Evolutionary conservation across 2,888 invertebrate species (phyloP), one percentile per base, ranked within the genome.

Genomic region (Dolichomitus sp.): DNA sequence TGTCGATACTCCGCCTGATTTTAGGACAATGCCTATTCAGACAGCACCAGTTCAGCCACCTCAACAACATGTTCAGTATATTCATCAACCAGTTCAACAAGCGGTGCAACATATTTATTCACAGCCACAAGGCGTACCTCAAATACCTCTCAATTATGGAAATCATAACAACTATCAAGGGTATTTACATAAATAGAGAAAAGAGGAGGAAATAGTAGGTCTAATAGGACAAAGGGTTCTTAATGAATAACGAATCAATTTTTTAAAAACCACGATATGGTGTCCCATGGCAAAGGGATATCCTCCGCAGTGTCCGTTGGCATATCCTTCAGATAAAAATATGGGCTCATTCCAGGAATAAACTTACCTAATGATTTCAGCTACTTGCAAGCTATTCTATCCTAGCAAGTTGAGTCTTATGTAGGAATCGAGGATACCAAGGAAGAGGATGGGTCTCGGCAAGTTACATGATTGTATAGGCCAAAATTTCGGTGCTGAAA

Each of bases 281-380:
- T 91, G 57, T 91, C 93, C 0, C 87, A 92, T 14, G 90, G 91
- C 4, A 92, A 91, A 65, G 89, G 87, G 5, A 84, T 90, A 57
- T 85, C 77, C 59, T 90, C 91, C 57, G 88, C 86, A 4, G 52
- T 89, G 2, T 73, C 90, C 1, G 92, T 86, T 59, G 91, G 92
- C 5, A n/a, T 48, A 30, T 66, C 19, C 57, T 40, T 30, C 14
- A 2, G 23, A 17, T 66, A 54, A 0, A n/a, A 40, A 66, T 9
- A 19, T 30, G n/a, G 45, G 17, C 12, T 40, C 23, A 69, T 65
- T 17, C 37, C 70, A n/a, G 6, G 61, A 0, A 50, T 59, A 6
- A 73, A 74, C 42, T 61, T 23, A 14, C 50, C 74, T 1, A 12
- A 23, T 14, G 54, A 54, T 9, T 81, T 40, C 4, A 33, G 33